Conservation (phyloP, 2,113 vertebrate genomes). For the Gavia stellata region DNA sequence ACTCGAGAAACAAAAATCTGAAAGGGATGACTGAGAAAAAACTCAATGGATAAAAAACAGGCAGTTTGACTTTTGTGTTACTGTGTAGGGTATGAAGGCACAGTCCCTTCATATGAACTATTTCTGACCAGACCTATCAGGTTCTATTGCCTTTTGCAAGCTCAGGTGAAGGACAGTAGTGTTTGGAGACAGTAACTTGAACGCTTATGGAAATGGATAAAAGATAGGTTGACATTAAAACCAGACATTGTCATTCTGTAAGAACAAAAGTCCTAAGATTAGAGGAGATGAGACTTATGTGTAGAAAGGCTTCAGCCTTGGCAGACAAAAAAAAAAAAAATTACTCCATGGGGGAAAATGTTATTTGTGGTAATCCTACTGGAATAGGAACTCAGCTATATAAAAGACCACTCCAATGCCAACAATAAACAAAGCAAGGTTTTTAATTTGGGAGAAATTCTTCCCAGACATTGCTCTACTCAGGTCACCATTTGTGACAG, state of each 20-base stretch:
- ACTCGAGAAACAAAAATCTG: background rate
- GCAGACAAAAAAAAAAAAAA: background rate
- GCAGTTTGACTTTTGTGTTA: background rate
- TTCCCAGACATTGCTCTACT: background rate
- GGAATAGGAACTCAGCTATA: background rate
- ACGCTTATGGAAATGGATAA: background rate
- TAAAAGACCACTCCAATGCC: background rate
- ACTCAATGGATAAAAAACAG: background rate
- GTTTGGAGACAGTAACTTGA: background rate
- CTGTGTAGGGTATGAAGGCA: background rate
- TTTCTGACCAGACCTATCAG: background rate
- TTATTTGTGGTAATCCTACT: background rate
- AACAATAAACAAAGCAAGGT: background rate
- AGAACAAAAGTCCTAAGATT: background rate
- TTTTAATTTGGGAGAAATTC: background rate
- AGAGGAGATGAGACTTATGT: background rate
- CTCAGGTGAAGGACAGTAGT: background rate
- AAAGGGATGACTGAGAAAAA: background rate
- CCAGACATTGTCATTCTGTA: background rate
- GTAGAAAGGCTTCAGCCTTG: background rate
- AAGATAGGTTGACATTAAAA: background rate
- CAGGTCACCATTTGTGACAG: background rate
- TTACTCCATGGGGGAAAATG: background rate
- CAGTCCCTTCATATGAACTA: background rate
- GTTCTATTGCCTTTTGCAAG: background rate